Base-by-base conservation (phyloP, 2,797 vertebrate species). In the Anabas testudineus region DNA sequence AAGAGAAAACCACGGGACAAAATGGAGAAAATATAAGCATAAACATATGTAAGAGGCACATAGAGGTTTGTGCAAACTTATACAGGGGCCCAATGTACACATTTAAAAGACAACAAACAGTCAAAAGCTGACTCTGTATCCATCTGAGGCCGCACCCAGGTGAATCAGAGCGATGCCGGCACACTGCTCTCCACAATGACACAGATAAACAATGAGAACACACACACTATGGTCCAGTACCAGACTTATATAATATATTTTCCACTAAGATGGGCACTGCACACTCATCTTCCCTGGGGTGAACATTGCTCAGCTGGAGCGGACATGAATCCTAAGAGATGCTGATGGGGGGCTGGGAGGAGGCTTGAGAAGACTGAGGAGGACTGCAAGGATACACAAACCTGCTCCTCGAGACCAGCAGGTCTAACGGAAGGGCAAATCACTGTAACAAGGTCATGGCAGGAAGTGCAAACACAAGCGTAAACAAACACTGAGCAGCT, bases 181-280 rank as follows among this genome's bases (percentile, higher is more conserved):
- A 71, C 65, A 72, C 55, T 59, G 56, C 67, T 80, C 66, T 74
- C 57, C 43, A 81, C 70, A 77, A 46, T 68, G 83, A 73, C 81
- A 77, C 80, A 87, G 72, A 90, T 76, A 83, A 83, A 89, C 71
- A 88, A 74, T 80, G 41, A 63, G 26, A 76, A 62, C 46, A 74
- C 70, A 71, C 64, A 83, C 61, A 73, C 37, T 48, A 41, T 30
- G 58, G 72, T 83, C 76, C 65, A 73, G 78, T 32, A 54, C 69
- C 57, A 48, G n/a, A 67, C 64, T 91, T 91, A 92, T 81, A 81
- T 92, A 91, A 92, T 85, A 51, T 83, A 78, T 85, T 89, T 86
- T 86, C 84, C 67, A 78, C 84, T 78, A 80, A 87, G 85, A 87
- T 80, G 71, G 83, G 81, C 85, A 84, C 79, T 85, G 80, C 90